Evolutionary conservation across 1,140 invertebrate genomes (phyloP), one percentile per base, ranked within the genome.

Genomic region (Belonocnema kinseyi): DNA sequence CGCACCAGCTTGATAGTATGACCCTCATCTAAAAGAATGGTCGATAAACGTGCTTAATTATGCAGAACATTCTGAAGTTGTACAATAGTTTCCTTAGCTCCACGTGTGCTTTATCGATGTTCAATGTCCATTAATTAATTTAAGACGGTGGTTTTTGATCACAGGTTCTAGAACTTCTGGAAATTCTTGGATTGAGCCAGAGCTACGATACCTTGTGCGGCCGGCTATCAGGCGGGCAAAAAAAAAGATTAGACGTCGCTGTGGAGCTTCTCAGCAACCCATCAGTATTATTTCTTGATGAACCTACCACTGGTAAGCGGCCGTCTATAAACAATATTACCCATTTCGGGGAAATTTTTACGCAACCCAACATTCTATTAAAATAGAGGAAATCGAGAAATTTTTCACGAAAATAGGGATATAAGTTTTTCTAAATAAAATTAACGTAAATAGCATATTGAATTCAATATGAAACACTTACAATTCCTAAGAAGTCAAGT

Each of bases 271-370:
- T 95, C 58, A 95, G 94, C 85, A 96, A 96, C 87, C 95, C 95
- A 74, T 94, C 95, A 82, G 93, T 96, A 84, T 94, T 96, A 93
- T 95, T 96, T 85, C 94, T 96, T 72, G 95, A 96, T 85, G 95
- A 96, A 84, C 95, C 95, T 19, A 96, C 95, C 4, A 95, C 94
- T 52, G 90, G 95, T 95, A 85, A 90, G 56, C 56, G 52, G 56
- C 72, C 61, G 8, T 74, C n/a, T 51, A 4, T 76, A 1, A 13
- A 33, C 14, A n/a, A 12, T 3, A 13, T 53, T 21, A 51, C 16
- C 10, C n/a, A 10, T 56, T 16, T 10, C 10, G 19, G 1, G n/a
- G 19, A 7, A n/a, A 10, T 56, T 54, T 53, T 53, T 16, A 53
- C 7, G 52, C 17, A 53, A 16, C 14, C 14, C 14, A n/a, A 33